Evolutionary conservation across 1,140 invertebrate genomes (phyloP), one percentile per base, ranked within the genome.

Genomic region (Caenorhabditis brenneri): DNA sequence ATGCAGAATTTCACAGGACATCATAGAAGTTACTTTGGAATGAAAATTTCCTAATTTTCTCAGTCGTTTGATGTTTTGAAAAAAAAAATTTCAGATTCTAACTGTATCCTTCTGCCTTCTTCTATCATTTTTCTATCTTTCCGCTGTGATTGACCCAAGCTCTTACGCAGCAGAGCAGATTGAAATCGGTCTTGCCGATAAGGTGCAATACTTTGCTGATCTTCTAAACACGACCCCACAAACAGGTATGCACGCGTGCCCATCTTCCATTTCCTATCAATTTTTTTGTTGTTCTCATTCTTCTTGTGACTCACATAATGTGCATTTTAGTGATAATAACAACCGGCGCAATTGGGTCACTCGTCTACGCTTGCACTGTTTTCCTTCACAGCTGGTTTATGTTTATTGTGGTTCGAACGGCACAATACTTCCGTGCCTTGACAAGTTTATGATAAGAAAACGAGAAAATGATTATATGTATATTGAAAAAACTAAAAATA

Each of bases 361-460:
- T 55, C 58, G 78, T 78, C 42, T 49, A 55, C 65, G 55, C 49
- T 46, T 82, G 55, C 60, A 55, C 74, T 5, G 46, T 83, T 16
- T 78, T 83, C 39, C 29, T 85, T 33, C 84, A 86, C 49, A 51
- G 60, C 33, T 86, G 81, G 82, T 86, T 86, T 42, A 55, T 86
- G 51, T 55, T 80, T 36, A 69, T 86, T 27, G 82, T 86, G 48
- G 84, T 86, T 48, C 49, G 65, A 74, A 74, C 65, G 65, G 65
- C 65, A 74, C 96, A 65, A 91, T 55, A 74, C 86, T 81, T 42
- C 24, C 88, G 29, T 53, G 89, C 86, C 19, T 65, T 65, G 48
- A 74, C 27, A 29, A 58, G 51, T 81, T 22, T 33, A 33, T 83
- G 33, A 36, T n/a, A 16, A 27, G 5, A 51, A 51, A 16, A 51